Evolutionary conservation across 2,888 invertebrate species (phyloP), one percentile per base, ranked within the genome.

Genomic region (Dyspetes luteomarginatus): DNA sequence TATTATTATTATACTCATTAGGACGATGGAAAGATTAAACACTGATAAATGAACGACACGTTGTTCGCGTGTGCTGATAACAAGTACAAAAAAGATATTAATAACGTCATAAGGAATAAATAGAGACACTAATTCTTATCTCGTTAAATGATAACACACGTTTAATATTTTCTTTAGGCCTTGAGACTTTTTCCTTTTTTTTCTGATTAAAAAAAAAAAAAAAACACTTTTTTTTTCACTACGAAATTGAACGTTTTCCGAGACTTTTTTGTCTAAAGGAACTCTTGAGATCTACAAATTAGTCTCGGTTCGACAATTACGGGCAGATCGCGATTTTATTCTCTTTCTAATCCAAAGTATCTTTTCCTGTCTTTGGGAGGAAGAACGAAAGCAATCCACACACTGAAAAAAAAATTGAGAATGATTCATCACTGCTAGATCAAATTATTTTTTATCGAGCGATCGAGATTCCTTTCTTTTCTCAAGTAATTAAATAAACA

Each of bases 361-460:
- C 95, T 89, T 95, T 94, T 85, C 96, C 96, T 80, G 96, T 96
- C 92, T 94, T 95, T 88, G 96, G 96, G 90, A 96, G 93, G 90
- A 96, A 93, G 92, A 96, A 94, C 92, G 96, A 96, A 84, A 96
- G 93, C 82, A 95, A 91, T 81, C 95, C 96, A 92, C 96, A 95
- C 88, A 94, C 96, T 96, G 93, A 41, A 94, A 94, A 83, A 43
- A 75, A 85, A n/a, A n/a, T n/a, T n/a, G n/a, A n/a, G n/a, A n/a
- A n/a, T n/a, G n/a, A n/a, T n/a, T n/a, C n/a, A n/a, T n/a, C n/a
- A n/a, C n/a, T n/a, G n/a, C n/a, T n/a, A n/a, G n/a, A n/a, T n/a
- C n/a, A n/a, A n/a, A n/a, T n/a, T n/a, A 80, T 67, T 15, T 4
- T 36, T 78, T 43, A 22, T 76, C 1, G 41, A n/a, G n/a, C n/a